phyloP scores from a whole-genome alignment of 1,140 invertebrate genomes.

The Thereuonema tuberculata region DNA sequence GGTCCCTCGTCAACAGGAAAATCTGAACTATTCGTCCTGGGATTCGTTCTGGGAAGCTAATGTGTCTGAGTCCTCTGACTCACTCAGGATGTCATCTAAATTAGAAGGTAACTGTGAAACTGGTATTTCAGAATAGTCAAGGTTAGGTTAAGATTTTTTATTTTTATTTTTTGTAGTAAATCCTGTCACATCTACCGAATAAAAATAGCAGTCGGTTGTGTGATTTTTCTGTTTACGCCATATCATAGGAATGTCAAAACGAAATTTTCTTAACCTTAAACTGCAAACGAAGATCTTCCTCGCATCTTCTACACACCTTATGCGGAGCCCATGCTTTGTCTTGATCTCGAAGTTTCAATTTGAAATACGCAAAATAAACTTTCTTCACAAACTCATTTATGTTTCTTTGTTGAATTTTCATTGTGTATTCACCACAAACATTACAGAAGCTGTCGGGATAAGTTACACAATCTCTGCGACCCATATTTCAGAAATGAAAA shows the following conservation, averaged over 20 bases:
- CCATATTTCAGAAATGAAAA: slow-evolving; percentile 5
- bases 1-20: slow-evolving; percentile 5
- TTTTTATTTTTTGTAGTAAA: slow-evolving; percentile 6
- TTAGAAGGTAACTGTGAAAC: slow-evolving; percentile 8
- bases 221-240: slow-evolving; percentile 2
- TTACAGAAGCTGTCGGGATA: slow-evolving; percentile 7
- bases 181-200: neutral
- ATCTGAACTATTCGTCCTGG: too few relatives aligned
- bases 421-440: slow-evolving; percentile 10
- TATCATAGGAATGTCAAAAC: slow-evolving; percentile 13
- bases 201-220: neutral
- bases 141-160: neutral
- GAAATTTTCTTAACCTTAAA: slow-evolving; percentile 17
- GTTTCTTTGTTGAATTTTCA: slow-evolving; percentile 7
- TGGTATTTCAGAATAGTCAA: slow-evolving; percentile 4
- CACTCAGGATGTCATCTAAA: slow-evolving; percentile 8
- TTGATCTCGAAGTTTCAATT: slow-evolving; percentile 16
- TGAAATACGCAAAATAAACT: too few relatives aligned
- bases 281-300: slow-evolving; percentile 16
- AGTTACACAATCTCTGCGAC: slow-evolving; percentile 1
- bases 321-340: slow-evolving; percentile 20
- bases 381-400: slow-evolving; percentile 15
- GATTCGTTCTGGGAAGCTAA: slow-evolving; percentile 2
- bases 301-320: slow-evolving; percentile 18
- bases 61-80: slow-evolving; percentile 4